phyloP scores from a whole-genome alignment of 2,888 invertebrate genomes.

The Galeruca laticollis region DNA sequence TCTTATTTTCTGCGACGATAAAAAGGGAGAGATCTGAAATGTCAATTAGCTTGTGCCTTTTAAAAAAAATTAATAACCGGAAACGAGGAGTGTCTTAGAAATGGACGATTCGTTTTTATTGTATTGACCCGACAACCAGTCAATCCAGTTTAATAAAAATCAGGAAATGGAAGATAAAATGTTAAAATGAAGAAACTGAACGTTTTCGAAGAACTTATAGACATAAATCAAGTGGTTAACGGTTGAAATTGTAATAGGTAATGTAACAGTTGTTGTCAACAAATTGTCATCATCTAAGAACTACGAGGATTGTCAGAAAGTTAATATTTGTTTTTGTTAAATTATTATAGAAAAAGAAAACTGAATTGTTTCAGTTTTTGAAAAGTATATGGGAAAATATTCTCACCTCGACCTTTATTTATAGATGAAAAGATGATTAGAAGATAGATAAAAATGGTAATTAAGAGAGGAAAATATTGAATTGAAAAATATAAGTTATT shows the following conservation, averaged over 20 bases:
- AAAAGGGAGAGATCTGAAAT: neutral
- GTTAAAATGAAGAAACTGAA: slow-evolving; percentile 21
- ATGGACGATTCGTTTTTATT: slow-evolving; percentile 42
- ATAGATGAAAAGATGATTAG: no score
- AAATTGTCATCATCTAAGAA: neutral
- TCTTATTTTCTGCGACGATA: neutral
- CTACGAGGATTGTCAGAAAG: no score
- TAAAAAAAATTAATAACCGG: slow-evolving; percentile 43
- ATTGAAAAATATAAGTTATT: neutral
- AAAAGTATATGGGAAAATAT: no score
- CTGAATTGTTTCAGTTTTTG: no score
- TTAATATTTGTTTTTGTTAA: no score
- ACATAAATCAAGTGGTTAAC: slow-evolving; percentile 7
- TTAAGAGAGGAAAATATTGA: no score
- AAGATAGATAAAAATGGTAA: no score
- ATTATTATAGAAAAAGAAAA: no score
- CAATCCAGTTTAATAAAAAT: slow-evolving; percentile 46
- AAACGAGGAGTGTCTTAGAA: slow-evolving; percentile 44
- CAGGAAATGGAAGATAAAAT: slow-evolving; percentile 36
- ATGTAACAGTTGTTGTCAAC: neutral
- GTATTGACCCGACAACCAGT: slow-evolving; percentile 44
- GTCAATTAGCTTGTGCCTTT: neutral
- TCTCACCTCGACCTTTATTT: no score
- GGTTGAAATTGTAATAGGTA: neutral
- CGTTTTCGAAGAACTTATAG: slow-evolving; percentile 18